Evolutionary conservation across 2,888 invertebrate species (phyloP).

Genomic region (Tricholauxania praeusta): DNA sequence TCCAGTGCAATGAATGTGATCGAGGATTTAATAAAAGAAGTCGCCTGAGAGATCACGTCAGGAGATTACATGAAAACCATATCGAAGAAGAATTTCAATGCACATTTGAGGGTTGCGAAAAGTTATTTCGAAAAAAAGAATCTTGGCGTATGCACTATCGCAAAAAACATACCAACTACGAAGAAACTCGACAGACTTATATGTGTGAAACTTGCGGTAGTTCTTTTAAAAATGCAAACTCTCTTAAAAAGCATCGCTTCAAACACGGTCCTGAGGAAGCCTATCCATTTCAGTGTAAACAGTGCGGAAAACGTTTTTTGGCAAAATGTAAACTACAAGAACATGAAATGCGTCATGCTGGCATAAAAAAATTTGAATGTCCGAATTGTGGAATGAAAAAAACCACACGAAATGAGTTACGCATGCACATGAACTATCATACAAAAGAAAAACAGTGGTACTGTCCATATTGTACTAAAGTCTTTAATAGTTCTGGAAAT

Average conservation of each 20-base stretch:
- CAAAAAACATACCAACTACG: slow-evolving; percentile 16
- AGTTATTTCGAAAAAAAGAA: neutral
- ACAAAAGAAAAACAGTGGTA: slow-evolving; percentile 46
- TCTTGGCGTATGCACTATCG: neutral
- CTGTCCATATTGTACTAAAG: slow-evolving; percentile 44
- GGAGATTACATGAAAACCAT: slow-evolving; percentile 29
- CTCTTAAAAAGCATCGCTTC: slow-evolving; percentile 43
- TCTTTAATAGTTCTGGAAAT: slow-evolving; percentile 47
- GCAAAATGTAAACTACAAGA: slow-evolving; percentile 46
- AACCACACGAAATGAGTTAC: slow-evolving; percentile 41
- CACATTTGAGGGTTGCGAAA: neutral
- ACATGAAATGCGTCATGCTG: slow-evolving; percentile 52
- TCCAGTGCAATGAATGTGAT: no score
- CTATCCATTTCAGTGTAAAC: slow-evolving; percentile 51
- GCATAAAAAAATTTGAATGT: slow-evolving; percentile 49
- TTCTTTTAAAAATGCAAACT: slow-evolving; percentile 43
- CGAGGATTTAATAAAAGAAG: no score
- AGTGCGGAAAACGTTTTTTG: slow-evolving; percentile 53
- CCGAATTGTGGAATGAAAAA: slow-evolving; percentile 51
- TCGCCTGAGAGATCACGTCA: neutral
- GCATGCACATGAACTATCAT: slow-evolving; percentile 50
- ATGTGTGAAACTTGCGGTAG: slow-evolving; percentile 47
- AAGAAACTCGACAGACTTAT: neutral
- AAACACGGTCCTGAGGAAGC: slow-evolving; percentile 44
- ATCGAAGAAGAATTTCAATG: neutral